These are phyloP conservation scores for Deilephila elpenor DNA, from an alignment of 2,888 invertebrate species.

Conservation along the genomic window DNA sequence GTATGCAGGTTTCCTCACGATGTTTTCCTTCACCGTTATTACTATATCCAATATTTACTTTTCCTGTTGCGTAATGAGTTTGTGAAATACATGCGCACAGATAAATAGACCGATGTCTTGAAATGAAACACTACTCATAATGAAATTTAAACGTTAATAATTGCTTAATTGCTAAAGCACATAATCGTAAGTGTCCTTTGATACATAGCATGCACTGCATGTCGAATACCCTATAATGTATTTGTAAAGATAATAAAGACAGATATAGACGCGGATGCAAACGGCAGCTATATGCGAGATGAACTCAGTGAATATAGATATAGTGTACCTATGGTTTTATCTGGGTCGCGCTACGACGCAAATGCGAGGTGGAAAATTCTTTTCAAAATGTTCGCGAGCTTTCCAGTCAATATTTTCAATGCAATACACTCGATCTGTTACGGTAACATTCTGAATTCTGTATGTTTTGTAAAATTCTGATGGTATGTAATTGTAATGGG, in stretches of 20 bases:
- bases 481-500: too few relatives aligned
- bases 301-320: slow-evolving; percentile 33
- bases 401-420: slow-evolving; percentile 8
- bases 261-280: slow-evolving; percentile 34
- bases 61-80: too few relatives aligned
- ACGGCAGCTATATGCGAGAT: slow-evolving; percentile 3
- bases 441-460: neutral
- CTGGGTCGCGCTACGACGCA: slow-evolving; percentile 42
- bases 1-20: too few relatives aligned
- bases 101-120: too few relatives aligned
- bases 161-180: too few relatives aligned
- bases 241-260: slow-evolving; percentile 29
- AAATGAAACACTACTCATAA: too few relatives aligned
- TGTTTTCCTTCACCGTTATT: too few relatives aligned
- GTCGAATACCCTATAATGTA: neutral
- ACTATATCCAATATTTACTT: too few relatives aligned
- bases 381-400: slow-evolving; percentile 1
- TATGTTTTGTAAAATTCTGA: neutral
- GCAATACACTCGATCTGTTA: neutral
- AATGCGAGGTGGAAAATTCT: slow-evolving; percentile 38
- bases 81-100: too few relatives aligned
- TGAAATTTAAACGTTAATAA: too few relatives aligned
- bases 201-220: neutral
- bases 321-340: slow-evolving; percentile 36
- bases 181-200: neutral